Percentiles rank a stretch among this genome's conserved stretches.
Conservation (phyloP, 1,140 invertebrate genomes). For the Andrena cerasifolii region DNA sequence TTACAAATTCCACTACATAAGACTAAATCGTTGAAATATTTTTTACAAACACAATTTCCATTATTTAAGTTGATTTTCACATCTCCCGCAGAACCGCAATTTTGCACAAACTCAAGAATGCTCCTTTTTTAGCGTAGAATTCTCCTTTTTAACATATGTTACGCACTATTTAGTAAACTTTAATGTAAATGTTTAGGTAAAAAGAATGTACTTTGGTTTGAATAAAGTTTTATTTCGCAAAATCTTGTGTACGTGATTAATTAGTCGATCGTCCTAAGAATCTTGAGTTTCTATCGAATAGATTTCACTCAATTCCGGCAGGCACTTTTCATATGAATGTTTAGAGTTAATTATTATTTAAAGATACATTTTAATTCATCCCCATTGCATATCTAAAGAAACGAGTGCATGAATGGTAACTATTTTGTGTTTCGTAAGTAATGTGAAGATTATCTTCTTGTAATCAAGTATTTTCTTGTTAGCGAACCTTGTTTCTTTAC, state of each 20-base stretch:
- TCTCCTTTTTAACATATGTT: neutral
- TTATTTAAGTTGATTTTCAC: neutral
- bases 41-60: neutral
- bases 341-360: neutral
- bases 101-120: conserved; percentile 3
- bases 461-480: neutral
- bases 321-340: neutral
- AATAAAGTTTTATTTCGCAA: conserved; percentile 47
- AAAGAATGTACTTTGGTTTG: conserved; percentile 43
- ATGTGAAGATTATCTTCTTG: neutral
- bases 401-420: conserved; percentile 23
- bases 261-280: conserved; percentile 24
- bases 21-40: neutral
- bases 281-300: neutral
- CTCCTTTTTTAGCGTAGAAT: neutral
- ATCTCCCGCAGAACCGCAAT: neutral
- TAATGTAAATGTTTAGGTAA: conserved; percentile 29
- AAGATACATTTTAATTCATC: neutral
- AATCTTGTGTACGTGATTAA: conserved; percentile 44
- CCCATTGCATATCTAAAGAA: neutral
- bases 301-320: neutral
- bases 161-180: conserved; percentile 10
- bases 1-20: conserved; percentile 2
- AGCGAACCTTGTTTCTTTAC: neutral
- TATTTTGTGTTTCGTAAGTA: conserved; percentile 25